Evolutionary conservation across 2,888 invertebrate species (phyloP).

Genomic region (Ophion slaviceki): DNA sequence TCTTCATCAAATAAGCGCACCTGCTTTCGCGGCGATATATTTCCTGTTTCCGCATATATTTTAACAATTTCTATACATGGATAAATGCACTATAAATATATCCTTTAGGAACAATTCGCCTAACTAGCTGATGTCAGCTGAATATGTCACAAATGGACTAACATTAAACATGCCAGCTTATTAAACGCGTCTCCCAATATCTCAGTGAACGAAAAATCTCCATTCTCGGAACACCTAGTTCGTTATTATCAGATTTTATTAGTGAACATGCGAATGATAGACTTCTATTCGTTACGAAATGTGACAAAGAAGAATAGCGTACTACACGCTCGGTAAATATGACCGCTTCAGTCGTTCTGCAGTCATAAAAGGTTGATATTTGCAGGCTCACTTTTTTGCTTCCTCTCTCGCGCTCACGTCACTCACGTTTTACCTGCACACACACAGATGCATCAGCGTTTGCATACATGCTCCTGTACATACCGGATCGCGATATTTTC

Average conservation of each 20-base stretch:
- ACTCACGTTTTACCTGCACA: not conserved
- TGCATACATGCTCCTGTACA: conserved; percentile 8
- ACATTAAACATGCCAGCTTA: too few species aligned
- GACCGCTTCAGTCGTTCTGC: not conserved
- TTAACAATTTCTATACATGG: too few species aligned
- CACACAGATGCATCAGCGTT: not conserved
- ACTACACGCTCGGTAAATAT: not conserved
- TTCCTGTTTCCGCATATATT: too few species aligned
- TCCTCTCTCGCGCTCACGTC: not conserved
- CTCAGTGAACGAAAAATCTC: not conserved
- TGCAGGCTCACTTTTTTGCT: conserved; percentile 5
- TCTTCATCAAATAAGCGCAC: too few species aligned
- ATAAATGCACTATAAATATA: too few species aligned
- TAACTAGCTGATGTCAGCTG: too few species aligned
- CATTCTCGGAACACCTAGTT: not conserved
- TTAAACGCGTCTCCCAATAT: too few species aligned
- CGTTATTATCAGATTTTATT: not conserved
- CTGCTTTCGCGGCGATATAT: too few species aligned
- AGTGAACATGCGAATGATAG: not conserved
- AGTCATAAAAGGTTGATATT: not conserved
- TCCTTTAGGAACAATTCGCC: too few species aligned
- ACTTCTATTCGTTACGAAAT: not conserved
- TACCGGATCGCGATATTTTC: not conserved
- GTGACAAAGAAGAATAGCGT: not conserved
- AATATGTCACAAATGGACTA: too few species aligned